Evolutionary conservation across 2,888 invertebrate genomes (phyloP).

Genomic region (Lobophora halterata): DNA sequence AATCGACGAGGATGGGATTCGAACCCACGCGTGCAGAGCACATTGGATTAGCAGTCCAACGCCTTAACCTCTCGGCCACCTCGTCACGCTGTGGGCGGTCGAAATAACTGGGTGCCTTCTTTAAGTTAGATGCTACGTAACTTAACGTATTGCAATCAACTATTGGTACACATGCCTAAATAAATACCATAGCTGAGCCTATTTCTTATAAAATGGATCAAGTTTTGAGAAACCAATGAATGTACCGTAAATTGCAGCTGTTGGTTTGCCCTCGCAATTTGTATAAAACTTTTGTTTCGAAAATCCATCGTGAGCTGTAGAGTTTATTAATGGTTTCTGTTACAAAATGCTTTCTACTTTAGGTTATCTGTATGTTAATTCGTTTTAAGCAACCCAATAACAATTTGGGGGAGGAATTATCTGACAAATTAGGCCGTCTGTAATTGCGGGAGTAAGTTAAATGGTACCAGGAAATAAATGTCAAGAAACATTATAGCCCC

Average conservation of each 20-base stretch:
- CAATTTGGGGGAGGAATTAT: constrained; percentile 4
- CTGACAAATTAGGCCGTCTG: constrained; percentile 1
- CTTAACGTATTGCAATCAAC: background rate
- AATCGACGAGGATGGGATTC: constrained; percentile 89
- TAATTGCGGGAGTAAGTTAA: background rate
- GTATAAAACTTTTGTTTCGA: constrained; percentile 35
- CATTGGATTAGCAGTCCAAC: constrained; percentile 91
- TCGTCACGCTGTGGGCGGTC: constrained; percentile 48
- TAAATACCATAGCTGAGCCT: background rate
- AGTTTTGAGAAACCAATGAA: constrained; percentile 37
- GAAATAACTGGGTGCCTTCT: no score
- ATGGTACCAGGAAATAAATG: constrained; percentile 2
- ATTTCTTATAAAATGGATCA: constrained; percentile 9
- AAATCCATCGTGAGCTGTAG: constrained; percentile 26
- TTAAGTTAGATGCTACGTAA: no score
- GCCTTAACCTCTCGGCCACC: constrained; percentile 82
- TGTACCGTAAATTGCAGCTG: constrained; percentile 38
- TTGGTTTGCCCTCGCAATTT: constrained; percentile 33
- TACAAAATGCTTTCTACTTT: constrained; percentile 13
- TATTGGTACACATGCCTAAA: background rate
- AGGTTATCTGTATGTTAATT: constrained; percentile 12
- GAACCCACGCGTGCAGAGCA: constrained; percentile 92
- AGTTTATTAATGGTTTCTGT: constrained; percentile 21
- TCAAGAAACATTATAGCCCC: no score
- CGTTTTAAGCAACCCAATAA: constrained; percentile 10